These are phyloP conservation scores for Oxyteleia sp. DNA, from an alignment of 2,888 invertebrate species.

Conservation along the genomic window DNA sequence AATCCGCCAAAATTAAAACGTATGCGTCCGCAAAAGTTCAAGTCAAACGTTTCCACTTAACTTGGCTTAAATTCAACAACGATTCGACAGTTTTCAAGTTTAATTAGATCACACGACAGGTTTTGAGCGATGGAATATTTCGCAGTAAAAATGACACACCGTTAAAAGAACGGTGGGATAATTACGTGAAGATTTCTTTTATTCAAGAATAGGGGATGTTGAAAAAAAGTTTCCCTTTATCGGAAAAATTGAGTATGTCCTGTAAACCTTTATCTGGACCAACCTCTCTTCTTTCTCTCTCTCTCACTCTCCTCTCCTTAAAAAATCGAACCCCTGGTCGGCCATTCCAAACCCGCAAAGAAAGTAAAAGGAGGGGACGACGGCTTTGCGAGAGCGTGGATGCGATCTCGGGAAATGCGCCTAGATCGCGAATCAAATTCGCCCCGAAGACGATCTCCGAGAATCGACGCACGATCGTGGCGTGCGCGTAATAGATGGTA, in stretches of 20 bases:
- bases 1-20: too few relatives aligned
- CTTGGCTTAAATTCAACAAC: too few relatives aligned
- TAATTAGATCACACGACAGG: too few relatives aligned
- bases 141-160: too few relatives aligned
- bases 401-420: constrained; percentile 26
- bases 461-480: constrained; percentile 58
- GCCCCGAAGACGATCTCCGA: constrained; percentile 33
- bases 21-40: too few relatives aligned
- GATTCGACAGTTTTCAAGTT: too few relatives aligned
- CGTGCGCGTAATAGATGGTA: constrained; percentile 73
- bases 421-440: constrained; percentile 46
- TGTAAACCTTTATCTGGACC: constrained; percentile 4
- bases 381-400: constrained; percentile 9
- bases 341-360: constrained; percentile 48
- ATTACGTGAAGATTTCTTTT: too few relatives aligned
- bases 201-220: too few relatives aligned
- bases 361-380: constrained; percentile 49
- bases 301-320: constrained; percentile 37
- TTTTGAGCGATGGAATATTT: too few relatives aligned
- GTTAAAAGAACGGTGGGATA: not conserved
- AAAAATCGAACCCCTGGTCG: constrained; percentile 60
- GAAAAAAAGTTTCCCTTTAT: too few relatives aligned
- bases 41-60: too few relatives aligned
- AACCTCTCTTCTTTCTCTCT: constrained; percentile 43
- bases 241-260: not conserved